Conservation (phyloP, 2,888 invertebrate species). For the Spialia ferax region DNA sequence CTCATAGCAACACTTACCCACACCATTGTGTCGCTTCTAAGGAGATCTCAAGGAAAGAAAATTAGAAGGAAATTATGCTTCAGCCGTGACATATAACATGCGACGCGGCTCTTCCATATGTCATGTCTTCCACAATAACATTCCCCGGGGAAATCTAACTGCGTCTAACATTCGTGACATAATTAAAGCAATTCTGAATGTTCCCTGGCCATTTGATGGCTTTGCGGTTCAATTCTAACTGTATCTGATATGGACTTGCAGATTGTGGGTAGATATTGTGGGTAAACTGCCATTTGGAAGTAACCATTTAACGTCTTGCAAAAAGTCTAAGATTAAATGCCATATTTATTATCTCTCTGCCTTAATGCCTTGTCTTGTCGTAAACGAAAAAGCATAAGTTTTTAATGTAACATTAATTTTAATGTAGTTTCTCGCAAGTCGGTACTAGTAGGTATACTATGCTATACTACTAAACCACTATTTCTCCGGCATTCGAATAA, state of each 20-base stretch:
- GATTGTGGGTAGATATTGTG: neutral
- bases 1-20: neutral
- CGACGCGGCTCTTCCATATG: neutral
- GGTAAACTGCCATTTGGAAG: neutral
- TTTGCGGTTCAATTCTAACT: constrained; percentile 17
- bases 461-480: too few species aligned
- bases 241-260: neutral
- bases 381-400: too few species aligned
- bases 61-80: neutral
- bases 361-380: neutral
- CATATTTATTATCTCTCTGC: neutral
- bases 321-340: neutral
- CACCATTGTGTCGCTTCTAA: neutral
- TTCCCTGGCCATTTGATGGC: constrained; percentile 25
- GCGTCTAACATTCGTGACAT: constrained; percentile 48
- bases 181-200: constrained; percentile 47
- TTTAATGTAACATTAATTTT: too few species aligned
- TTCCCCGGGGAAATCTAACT: constrained; percentile 50
- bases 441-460: too few species aligned
- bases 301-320: neutral
- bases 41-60: neutral
- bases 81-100: neutral
- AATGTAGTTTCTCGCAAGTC: too few species aligned
- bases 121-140: constrained; percentile 21
- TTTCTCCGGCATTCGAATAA: too few species aligned